Base-by-base conservation (phyloP, 37 sponge, comb jelly and placozoan species). In the Dysidea cf. avara region DNA sequence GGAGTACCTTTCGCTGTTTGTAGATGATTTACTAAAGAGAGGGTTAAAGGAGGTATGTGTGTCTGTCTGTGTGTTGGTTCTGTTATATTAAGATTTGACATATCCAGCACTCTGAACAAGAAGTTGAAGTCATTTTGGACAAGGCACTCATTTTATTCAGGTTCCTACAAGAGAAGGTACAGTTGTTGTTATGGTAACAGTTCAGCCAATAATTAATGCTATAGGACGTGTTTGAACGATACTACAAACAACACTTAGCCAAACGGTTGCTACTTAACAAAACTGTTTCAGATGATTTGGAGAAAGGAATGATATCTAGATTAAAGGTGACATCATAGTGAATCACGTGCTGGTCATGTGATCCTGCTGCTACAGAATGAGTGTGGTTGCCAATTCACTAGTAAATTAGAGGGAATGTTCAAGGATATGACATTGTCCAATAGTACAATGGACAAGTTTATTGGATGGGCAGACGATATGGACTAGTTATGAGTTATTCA, bases 361-460 rank as follows among this genome's bases (percentile, higher is more conserved):
- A 56, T 56, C 14, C 7, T 12, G 6, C 14, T 14, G 18, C 13
- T 37, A 5, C 64, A 96, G 96, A 92, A 96, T 16, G 99, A 97
- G 70, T 97, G 99, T 88, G 99, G 99, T 4, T 90, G 93, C 43
- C 99, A 97, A 76, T 97, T 97, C 78, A 97, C 99, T 26, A 87
- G 84, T 53, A 97, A 97, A 61, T 83, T 97, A 65, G 99, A 97
- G 58, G 99, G 99, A 31, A 97, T 97, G 99, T 97, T 97, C 76
- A 97, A 94, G 58, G 99, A 97, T 74, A 94, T 97, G 43, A 81
- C 73, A 26, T 68, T 97, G 40, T 94, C 96, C 24, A 86, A 72
- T 58, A 64, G 92, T 17, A 83, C 83, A 53, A 94, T 95, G 90
- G 99, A 94, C 39, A 90, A 91, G 61, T 97, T 92, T 74, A 90